Evolutionary conservation across 2,797 vertebrate genomes (phyloP), one percentile per base, ranked within the genome.

Genomic region (Gouania willdenowi): DNA sequence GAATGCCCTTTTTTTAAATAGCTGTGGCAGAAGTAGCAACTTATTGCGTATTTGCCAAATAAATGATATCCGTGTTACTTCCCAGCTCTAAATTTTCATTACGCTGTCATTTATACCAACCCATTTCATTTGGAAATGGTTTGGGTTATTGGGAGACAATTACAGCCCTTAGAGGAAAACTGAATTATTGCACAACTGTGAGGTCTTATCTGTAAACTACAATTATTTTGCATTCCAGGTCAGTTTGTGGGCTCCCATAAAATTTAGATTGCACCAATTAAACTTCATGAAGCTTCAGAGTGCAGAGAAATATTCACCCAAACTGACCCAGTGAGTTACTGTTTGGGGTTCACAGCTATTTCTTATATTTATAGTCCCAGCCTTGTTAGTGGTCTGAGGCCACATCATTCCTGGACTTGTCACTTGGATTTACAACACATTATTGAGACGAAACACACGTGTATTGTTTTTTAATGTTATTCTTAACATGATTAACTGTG

Each of bases 231-330:
- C 74, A 82, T 86, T 84, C 82, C 79, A 66, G 66, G 72, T 78
- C 74, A 79, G 56, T 64, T 49, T 86, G 85, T 73, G 84, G 86
- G 75, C 58, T 79, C 75, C 81, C 82, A 62, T 77, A 64, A 77
- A 62, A 58, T 81, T 81, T 83, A 49, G 53, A 61, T 61, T 68
- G 67, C 67, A 65, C 41, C 75, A 81, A 75, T 83, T 81, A 76
- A 23, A 77, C 66, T 48, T 50, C 52, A 71, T 35, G 31, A 7
- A 39, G 50, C 55, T 60, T 49, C 29, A 45, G 67, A 62, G 58
- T 35, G 18, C 50, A 29, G 35, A 54, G 58, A 54, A 51, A 68
- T 42, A 58, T 29, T 53, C 47, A 34, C 63, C 49, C 59, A 65
- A 69, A 59, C 14, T 66, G 64, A 63, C 59, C 61, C 56, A 50